Evolutionary conservation across 2,797 vertebrate genomes (phyloP).

Genomic region (Sebastes minor): DNA sequence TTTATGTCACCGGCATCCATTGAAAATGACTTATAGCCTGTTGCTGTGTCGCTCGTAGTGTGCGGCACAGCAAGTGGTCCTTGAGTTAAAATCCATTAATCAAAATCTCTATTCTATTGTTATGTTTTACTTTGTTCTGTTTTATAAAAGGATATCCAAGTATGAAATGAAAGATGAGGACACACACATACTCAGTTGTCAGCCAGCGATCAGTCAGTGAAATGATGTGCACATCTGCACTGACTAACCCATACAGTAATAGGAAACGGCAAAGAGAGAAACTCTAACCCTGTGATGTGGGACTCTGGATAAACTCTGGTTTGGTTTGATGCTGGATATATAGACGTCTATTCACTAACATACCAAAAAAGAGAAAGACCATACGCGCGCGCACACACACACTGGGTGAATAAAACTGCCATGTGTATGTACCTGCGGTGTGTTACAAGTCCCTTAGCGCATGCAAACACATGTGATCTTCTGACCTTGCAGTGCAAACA

Average conservation of each 20-base stretch:
- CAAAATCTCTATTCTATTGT: background rate
- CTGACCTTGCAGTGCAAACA: slow-evolving; percentile 69
- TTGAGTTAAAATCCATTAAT: background rate
- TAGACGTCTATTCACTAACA: slow-evolving; percentile 48
- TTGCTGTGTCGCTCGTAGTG: too few relatives aligned
- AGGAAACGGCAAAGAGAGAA: slow-evolving; percentile 55
- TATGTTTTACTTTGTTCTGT: background rate
- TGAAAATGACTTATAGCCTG: too few relatives aligned
- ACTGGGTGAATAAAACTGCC: slow-evolving; percentile 34
- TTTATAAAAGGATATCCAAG: background rate
- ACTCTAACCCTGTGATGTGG: slow-evolving; percentile 61
- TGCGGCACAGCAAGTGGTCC: background rate
- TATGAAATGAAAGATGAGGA: slow-evolving; percentile 12
- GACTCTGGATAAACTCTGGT: slow-evolving; percentile 68
- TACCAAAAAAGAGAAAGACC: slow-evolving; percentile 12
- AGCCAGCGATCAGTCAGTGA: slow-evolving; percentile 11
- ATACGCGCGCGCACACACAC: slow-evolving; percentile 12
- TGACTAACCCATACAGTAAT: slow-evolving; percentile 58
- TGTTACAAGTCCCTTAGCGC: slow-evolving; percentile 59
- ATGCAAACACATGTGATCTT: slow-evolving; percentile 68
- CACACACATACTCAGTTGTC: slow-evolving; percentile 16
- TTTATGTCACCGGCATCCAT: too few relatives aligned
- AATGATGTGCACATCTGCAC: slow-evolving; percentile 49
- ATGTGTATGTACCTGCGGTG: slow-evolving; percentile 55
- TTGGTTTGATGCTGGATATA: slow-evolving; percentile 61